Evolutionary conservation across 2,888 invertebrate genomes (phyloP).

Genomic region (Epirrhoe tristata): DNA sequence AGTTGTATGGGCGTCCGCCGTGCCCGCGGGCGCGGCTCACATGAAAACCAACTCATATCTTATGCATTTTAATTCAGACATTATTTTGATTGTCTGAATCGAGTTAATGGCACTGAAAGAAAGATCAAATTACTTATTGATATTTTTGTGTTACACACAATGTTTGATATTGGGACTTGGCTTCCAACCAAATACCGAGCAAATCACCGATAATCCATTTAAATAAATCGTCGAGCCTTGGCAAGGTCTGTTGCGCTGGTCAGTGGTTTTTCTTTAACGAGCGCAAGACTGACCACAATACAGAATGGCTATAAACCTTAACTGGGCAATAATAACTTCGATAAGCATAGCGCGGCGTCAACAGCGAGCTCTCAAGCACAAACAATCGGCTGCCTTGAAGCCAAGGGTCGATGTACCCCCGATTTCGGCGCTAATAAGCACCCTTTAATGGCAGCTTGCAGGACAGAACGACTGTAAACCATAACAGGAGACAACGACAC

Average conservation of each 20-base stretch:
- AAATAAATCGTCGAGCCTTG: slow-evolving; percentile 1
- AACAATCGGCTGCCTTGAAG: background rate
- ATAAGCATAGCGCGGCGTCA: slow-evolving; percentile 11
- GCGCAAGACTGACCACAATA: slow-evolving; percentile 56
- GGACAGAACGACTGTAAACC: slow-evolving; percentile 60
- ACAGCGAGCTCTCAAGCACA: slow-evolving; percentile 6
- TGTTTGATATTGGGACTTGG: background rate
- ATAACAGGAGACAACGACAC: slow-evolving; percentile 61
- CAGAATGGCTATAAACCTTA: slow-evolving; percentile 62
- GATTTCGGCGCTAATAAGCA: slow-evolving; percentile 53
- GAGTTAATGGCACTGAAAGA: background rate
- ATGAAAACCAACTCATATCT: background rate
- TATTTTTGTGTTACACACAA: background rate
- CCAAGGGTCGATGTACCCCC: slow-evolving; percentile 10
- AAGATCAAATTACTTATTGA: background rate
- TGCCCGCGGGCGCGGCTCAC: slow-evolving; percentile 2
- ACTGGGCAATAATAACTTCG: slow-evolving; percentile 57
- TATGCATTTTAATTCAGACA: too few species aligned
- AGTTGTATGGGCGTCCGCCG: slow-evolving; percentile 20
- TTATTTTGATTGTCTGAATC: too few species aligned
- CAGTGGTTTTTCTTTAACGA: slow-evolving; percentile 51
- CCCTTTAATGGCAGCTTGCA: slow-evolving; percentile 56
- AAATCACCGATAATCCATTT: slow-evolving; percentile 3
- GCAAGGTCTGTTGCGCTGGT: slow-evolving; percentile 15
- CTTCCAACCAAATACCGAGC: slow-evolving; percentile 6